phyloP scores from a whole-genome alignment of 2,797 vertebrate species.

The Enteromius thamalakanensis region DNA sequence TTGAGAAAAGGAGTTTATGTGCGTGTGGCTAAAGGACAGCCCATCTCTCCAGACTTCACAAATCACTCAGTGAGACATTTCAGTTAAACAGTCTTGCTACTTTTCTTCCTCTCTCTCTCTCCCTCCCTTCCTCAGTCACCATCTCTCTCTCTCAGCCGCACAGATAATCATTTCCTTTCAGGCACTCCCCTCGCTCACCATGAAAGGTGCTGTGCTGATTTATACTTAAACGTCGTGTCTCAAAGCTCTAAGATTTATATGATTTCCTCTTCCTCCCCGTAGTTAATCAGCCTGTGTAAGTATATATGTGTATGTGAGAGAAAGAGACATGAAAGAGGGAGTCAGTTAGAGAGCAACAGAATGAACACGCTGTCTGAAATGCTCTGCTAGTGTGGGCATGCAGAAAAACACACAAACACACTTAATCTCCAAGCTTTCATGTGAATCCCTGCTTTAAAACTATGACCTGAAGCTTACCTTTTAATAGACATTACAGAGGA shows the following conservation, averaged over 20 bases:
- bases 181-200: slow-evolving; percentile 70
- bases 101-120: slow-evolving; percentile 19
- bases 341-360: slow-evolving; percentile 54
- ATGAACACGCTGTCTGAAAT: slow-evolving; percentile 20
- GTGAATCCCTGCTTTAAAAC: slow-evolving; percentile 15
- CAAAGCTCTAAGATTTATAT: slow-evolving; percentile 46
- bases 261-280: slow-evolving; percentile 46
- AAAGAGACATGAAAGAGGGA: slow-evolving; percentile 77
- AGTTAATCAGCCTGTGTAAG: slow-evolving; percentile 41
- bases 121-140: slow-evolving; percentile 27
- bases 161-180: slow-evolving; percentile 71
- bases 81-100: slow-evolving; percentile 42
- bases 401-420: slow-evolving; percentile 35
- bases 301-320: slow-evolving; percentile 74
- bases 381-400: slow-evolving; percentile 38
- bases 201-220: slow-evolving; percentile 68
- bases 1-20: neutral
- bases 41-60: slow-evolving; percentile 30
- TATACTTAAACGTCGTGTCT: slow-evolving; percentile 40
- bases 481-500: slow-evolving; percentile 8
- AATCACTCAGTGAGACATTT: slow-evolving; percentile 44
- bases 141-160: slow-evolving; percentile 55
- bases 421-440: slow-evolving; percentile 39
- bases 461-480: slow-evolving; percentile 31
- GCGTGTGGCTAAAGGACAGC: slow-evolving; percentile 16